These are phyloP conservation scores for Anas platyrhynchos DNA, from an alignment of 2,113 vertebrate species.

Conservation along the genomic window DNA sequence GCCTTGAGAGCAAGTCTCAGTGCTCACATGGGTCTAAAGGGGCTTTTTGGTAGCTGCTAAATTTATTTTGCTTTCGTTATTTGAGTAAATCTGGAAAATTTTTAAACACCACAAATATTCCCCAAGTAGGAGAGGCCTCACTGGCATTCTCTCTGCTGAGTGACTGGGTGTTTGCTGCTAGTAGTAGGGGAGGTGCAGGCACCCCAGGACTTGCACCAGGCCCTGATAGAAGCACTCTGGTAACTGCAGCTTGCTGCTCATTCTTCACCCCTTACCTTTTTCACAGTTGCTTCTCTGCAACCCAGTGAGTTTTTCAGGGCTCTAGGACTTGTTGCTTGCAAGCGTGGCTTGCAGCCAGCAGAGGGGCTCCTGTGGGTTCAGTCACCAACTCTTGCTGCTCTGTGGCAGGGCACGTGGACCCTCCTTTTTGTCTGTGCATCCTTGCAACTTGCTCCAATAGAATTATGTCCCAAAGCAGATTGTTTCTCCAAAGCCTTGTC, in stretches of 20 bases:
- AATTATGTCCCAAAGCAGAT: neutral
- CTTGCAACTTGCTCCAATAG: neutral
- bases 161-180: neutral
- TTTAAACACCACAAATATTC: constrained; percentile 56
- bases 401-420: neutral
- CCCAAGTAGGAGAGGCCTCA: neutral
- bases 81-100: constrained; percentile 77
- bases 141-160: neutral
- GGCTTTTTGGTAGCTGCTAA: constrained; percentile 73
- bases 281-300: neutral
- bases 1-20: neutral
- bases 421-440: neutral
- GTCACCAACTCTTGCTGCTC: neutral
- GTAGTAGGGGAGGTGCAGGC: neutral
- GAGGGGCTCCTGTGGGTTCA: neutral
- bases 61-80: constrained; percentile 60
- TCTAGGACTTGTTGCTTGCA: neutral
- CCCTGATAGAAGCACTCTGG: neutral
- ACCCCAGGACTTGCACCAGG: neutral
- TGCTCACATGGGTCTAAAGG: constrained; percentile 29
- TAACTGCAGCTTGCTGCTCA: neutral
- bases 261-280: neutral
- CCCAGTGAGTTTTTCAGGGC: neutral
- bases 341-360: neutral
- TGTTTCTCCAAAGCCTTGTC: neutral